Percentiles rank a stretch among this genome's conserved stretches.
These are phyloP conservation scores for Scolopax rusticola DNA, from an alignment of 2,797 vertebrate species.

Conservation along the genomic window DNA sequence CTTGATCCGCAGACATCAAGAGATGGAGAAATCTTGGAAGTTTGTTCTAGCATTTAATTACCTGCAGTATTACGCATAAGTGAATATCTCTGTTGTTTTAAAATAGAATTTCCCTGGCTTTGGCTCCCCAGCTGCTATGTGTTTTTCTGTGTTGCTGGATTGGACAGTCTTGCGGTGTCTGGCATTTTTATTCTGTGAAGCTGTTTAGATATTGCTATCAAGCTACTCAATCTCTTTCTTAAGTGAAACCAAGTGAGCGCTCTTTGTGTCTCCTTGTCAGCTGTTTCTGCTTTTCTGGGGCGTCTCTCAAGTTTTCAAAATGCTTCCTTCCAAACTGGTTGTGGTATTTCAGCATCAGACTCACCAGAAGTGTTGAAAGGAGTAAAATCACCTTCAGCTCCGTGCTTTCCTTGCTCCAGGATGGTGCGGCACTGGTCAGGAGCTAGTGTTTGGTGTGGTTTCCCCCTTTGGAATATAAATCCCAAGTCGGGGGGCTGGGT, in stretches of 20 bases:
- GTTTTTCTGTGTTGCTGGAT: not conserved
- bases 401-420: fast-evolving
- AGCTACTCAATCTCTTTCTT: not conserved
- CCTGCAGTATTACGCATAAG: not conserved
- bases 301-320: not conserved
- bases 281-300: constrained; percentile 9
- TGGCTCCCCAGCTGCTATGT: not conserved
- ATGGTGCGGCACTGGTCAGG: fast-evolving
- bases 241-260: not conserved
- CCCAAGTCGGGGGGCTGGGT: not conserved
- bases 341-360: not conserved
- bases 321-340: not conserved
- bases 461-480: not conserved
- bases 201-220: not conserved
- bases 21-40: not conserved
- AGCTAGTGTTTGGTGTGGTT: not conserved
- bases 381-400: not conserved
- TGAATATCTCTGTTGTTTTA: not conserved
- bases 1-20: not conserved
- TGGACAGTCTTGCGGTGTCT: not conserved
- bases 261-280: not conserved
- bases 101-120: constrained; percentile 2
- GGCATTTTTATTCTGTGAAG: not conserved
- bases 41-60: constrained; percentile 38
- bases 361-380: not conserved